These are phyloP conservation scores for Nephrocerus scutellatus DNA, from an alignment of 2,888 invertebrate species.

Conservation along the genomic window DNA sequence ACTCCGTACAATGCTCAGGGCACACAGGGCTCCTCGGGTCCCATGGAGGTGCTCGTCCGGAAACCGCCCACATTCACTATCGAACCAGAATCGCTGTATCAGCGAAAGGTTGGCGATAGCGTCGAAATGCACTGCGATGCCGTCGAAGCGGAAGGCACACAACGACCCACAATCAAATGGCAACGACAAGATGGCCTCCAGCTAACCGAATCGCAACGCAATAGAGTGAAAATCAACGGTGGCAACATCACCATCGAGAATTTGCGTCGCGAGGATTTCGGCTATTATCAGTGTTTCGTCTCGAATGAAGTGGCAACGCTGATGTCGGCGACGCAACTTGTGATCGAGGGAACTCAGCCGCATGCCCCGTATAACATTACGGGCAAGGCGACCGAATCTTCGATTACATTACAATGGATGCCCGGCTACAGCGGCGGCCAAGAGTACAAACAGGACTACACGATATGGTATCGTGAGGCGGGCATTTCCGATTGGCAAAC, in stretches of 20 bases:
- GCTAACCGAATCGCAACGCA: slow-evolving; percentile 66
- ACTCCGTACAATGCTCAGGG: slow-evolving; percentile 94
- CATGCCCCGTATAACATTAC: slow-evolving; percentile 95
- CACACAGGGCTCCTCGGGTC: slow-evolving; percentile 81
- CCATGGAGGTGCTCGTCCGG: slow-evolving; percentile 76
- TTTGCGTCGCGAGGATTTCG: slow-evolving; percentile 82
- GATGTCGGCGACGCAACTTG: slow-evolving; percentile 79
- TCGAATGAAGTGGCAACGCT: slow-evolving; percentile 95
- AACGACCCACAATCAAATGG: slow-evolving; percentile 86
- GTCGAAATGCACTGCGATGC: slow-evolving; percentile 95
- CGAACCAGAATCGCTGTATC: slow-evolving; percentile 86
- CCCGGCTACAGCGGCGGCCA: slow-evolving; percentile 94
- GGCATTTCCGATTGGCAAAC: slow-evolving; percentile 88
- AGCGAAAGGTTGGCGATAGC: slow-evolving; percentile 80
- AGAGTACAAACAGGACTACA: slow-evolving; percentile 91
- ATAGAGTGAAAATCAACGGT: slow-evolving; percentile 67
- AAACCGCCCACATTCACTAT: slow-evolving; percentile 89
- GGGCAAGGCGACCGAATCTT: slow-evolving; percentile 81
- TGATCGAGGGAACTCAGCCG: slow-evolving; percentile 90
- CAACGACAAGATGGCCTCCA: slow-evolving; percentile 69
- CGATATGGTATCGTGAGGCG: slow-evolving; percentile 87
- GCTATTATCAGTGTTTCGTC: slow-evolving; percentile 92
- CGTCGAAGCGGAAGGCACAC: slow-evolving; percentile 84
- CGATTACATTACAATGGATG: slow-evolving; percentile 85
- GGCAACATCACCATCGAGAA: slow-evolving; percentile 90